A percentile compares a stretch with the other conserved stretches of the same genome.
These are phyloP conservation scores for Ciona savignyi DNA, from an alignment of 23 tunicate genomes.

Conservation along the genomic window DNA sequence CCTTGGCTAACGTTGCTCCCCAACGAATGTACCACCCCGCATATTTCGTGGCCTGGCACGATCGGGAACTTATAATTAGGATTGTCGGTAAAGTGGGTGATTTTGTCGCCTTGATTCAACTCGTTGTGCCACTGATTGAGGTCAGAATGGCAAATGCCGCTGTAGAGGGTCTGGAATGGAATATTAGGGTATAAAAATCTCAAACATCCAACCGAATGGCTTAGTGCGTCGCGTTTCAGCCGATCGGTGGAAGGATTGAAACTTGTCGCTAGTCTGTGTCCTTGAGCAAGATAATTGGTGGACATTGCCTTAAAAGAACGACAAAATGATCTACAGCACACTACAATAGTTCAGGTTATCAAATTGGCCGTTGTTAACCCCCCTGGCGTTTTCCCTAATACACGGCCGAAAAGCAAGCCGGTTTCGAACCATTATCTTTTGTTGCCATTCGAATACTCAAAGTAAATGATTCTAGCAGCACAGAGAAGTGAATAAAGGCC, in stretches of 20 bases:
- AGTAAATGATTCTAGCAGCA: too few species aligned
- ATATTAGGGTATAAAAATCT: neutral
- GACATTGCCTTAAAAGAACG: too few species aligned
- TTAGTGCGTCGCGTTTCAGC: neutral
- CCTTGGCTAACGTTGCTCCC: constrained; percentile 18
- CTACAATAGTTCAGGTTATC: too few species aligned
- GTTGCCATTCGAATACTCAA: too few species aligned
- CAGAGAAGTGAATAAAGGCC: too few species aligned
- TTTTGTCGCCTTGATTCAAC: constrained; percentile 26
- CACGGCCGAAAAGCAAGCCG: too few species aligned
- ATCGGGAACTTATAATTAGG: constrained; percentile 51
- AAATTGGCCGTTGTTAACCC: too few species aligned
- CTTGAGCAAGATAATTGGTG: too few species aligned
- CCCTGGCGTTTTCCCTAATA: too few species aligned
- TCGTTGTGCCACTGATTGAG: constrained; percentile 54
- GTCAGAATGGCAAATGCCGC: constrained; percentile 86
- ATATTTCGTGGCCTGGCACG: constrained; percentile 73
- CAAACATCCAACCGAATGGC: neutral
- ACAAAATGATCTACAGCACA: too few species aligned
- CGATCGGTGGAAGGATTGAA: neutral
- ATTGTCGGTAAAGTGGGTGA: constrained; percentile 28
- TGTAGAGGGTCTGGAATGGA: constrained; percentile 30
- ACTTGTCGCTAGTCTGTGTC: neutral
- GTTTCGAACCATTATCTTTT: too few species aligned
- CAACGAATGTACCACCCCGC: constrained; percentile 52